These are phyloP conservation scores for Congeria kusceri DNA, from an alignment of 2,888 invertebrate species.

Conservation along the genomic window DNA sequence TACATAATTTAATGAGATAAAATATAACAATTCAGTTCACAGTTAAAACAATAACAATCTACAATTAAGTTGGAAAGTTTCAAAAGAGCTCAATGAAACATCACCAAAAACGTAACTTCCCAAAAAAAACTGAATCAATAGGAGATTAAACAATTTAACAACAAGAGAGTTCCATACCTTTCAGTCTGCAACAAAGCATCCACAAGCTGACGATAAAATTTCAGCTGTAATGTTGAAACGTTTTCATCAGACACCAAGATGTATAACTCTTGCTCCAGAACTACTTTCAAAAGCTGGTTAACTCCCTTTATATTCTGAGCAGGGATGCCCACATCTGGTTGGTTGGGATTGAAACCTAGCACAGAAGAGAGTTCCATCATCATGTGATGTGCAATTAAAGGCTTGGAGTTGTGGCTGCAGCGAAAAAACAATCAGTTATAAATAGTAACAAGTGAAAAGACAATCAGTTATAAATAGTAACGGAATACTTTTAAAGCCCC, in stretches of 20 bases:
- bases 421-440: no score
- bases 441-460: no score
- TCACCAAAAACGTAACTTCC: no score
- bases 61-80: no score
- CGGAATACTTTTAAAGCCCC: no score
- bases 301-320: slow-evolving; percentile 39
- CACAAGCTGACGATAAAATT: slow-evolving; percentile 63
- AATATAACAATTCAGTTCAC: no score
- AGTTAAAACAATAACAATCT: no score
- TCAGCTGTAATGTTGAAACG: slow-evolving; percentile 51
- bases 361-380: slow-evolving; percentile 56
- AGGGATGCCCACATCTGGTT: slow-evolving; percentile 29
- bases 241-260: slow-evolving; percentile 59
- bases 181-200: slow-evolving; percentile 38
- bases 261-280: slow-evolving; percentile 60
- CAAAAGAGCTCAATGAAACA: no score
- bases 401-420: slow-evolving; percentile 37
- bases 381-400: slow-evolving; percentile 45
- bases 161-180: slow-evolving; percentile 12
- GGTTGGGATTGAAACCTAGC: slow-evolving; percentile 54
- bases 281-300: slow-evolving; percentile 42
- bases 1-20: no score
- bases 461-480: no score
- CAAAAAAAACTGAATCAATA: no score
- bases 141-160: no score